These are phyloP conservation scores for Caranx melampygus DNA, from an alignment of 2,113 vertebrate genomes.

Conservation along the genomic window DNA sequence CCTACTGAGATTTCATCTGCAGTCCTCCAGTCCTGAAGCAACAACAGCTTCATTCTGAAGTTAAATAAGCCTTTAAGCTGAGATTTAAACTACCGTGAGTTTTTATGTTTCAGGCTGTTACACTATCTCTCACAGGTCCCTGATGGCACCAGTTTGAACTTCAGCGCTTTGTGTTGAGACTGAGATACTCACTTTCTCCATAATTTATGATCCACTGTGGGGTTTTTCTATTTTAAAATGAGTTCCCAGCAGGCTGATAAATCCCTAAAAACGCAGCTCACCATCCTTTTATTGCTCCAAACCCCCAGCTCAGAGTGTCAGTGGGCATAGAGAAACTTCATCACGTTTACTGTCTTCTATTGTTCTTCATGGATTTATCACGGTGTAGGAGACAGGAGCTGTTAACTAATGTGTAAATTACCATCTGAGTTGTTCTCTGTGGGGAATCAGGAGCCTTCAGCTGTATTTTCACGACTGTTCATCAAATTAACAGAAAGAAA, in stretches of 20 bases:
- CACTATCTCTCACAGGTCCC: background rate
- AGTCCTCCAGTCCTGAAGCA: background rate
- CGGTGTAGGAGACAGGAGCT: background rate
- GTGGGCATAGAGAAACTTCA: background rate
- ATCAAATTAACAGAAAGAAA: background rate
- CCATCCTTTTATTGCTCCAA: background rate
- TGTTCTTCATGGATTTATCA: background rate
- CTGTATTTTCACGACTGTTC: background rate
- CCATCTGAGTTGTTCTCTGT: background rate
- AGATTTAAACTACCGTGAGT: background rate
- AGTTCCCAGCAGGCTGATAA: conserved; percentile 21
- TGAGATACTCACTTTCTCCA: conserved; percentile 8
- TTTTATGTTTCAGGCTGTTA: background rate
- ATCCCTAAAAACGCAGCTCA: conserved; percentile 1
- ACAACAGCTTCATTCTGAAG: background rate
- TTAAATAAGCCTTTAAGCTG: background rate
- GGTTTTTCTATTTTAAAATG: background rate
- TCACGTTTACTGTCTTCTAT: background rate
- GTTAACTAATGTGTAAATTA: background rate
- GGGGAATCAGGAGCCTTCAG: background rate
- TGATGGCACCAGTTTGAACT: background rate
- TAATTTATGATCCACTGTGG: conserved; percentile 26
- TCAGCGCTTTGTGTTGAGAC: conserved; percentile 2
- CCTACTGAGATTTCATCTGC: background rate
- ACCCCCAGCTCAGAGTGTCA: background rate